Conservation (phyloP, 2,888 invertebrate genomes). For the Hirtodrosophila duncani region DNA sequence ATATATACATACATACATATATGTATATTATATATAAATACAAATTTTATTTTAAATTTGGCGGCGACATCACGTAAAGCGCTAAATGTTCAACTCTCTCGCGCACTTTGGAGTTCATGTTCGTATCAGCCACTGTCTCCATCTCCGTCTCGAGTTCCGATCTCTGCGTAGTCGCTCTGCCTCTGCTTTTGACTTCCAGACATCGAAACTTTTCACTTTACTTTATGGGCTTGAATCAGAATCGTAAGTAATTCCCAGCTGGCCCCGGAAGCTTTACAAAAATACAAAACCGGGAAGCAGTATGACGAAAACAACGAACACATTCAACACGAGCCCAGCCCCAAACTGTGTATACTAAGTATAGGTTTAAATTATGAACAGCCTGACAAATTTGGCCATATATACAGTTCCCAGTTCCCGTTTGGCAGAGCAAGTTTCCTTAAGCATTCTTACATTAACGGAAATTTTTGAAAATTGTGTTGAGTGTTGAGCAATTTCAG, state of each 20-base stretch:
- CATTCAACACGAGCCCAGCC: slow-evolving; percentile 32
- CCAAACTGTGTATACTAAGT: slow-evolving; percentile 5
- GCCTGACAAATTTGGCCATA: slow-evolving; percentile 49
- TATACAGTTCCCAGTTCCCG: slow-evolving; percentile 11
- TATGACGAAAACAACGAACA: slow-evolving; percentile 6
- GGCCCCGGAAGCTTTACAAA: slow-evolving; percentile 39
- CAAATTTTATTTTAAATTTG: slow-evolving; percentile 20
- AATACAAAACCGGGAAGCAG: slow-evolving; percentile 62
- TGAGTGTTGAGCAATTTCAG: no score
- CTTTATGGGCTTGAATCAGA: slow-evolving; percentile 8
- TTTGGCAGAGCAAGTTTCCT: slow-evolving; percentile 49
- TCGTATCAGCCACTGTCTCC: not conserved
- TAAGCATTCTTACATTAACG: slow-evolving; percentile 13
- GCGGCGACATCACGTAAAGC: slow-evolving; percentile 54
- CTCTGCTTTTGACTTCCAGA: not conserved
- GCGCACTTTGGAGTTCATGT: slow-evolving; percentile 1
- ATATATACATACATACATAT: slow-evolving; percentile 5
- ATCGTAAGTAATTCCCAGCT: slow-evolving; percentile 9
- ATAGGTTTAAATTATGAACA: slow-evolving; percentile 4
- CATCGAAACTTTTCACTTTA: slow-evolving; percentile 9
- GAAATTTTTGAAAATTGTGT: no score
- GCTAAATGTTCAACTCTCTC: slow-evolving; percentile 10
- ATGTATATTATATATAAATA: slow-evolving; percentile 15
- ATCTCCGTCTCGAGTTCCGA: not conserved
- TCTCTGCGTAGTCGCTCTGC: no score